phyloP scores from a whole-genome alignment of 2,888 invertebrate species.

The Polylopha cassiicola region DNA sequence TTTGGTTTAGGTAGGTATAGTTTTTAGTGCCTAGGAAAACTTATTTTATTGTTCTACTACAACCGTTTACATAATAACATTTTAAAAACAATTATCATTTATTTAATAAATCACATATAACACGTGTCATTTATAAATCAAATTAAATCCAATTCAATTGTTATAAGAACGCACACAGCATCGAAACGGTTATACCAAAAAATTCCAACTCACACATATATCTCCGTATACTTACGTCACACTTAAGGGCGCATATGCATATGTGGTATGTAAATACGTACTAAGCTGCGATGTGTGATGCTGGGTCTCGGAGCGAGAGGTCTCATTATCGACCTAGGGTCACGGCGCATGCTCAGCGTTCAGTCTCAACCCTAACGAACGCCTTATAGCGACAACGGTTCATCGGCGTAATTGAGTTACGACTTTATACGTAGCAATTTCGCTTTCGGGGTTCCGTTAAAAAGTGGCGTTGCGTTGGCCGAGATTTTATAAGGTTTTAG shows the following conservation, averaged over 20 bases:
- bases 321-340: slow-evolving; percentile 78
- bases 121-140: too few species aligned
- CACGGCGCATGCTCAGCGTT: slow-evolving; percentile 75
- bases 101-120: too few species aligned
- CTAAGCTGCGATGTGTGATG: slow-evolving; percentile 76
- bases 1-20: too few species aligned
- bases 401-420: slow-evolving; percentile 76
- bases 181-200: slow-evolving; percentile 22
- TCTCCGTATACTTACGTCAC: background rate
- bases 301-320: slow-evolving; percentile 69
- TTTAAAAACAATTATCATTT: too few species aligned
- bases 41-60: too few species aligned
- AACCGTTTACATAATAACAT: too few species aligned
- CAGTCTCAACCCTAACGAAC: slow-evolving; percentile 65
- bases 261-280: slow-evolving; percentile 76
- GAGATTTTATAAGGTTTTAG: slow-evolving; percentile 3
- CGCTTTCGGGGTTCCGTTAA: slow-evolving; percentile 40
- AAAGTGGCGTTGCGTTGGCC: slow-evolving; percentile 6
- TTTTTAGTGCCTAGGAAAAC: too few species aligned
- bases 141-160: slow-evolving; percentile 5
- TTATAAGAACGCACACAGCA: slow-evolving; percentile 4
- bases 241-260: slow-evolving; percentile 72
- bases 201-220: slow-evolving; percentile 12
- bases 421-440: slow-evolving; percentile 76
- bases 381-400: slow-evolving; percentile 75